These are phyloP conservation scores for Ammodytes dubius DNA, from an alignment of 2,113 vertebrate species.

Conservation along the genomic window DNA sequence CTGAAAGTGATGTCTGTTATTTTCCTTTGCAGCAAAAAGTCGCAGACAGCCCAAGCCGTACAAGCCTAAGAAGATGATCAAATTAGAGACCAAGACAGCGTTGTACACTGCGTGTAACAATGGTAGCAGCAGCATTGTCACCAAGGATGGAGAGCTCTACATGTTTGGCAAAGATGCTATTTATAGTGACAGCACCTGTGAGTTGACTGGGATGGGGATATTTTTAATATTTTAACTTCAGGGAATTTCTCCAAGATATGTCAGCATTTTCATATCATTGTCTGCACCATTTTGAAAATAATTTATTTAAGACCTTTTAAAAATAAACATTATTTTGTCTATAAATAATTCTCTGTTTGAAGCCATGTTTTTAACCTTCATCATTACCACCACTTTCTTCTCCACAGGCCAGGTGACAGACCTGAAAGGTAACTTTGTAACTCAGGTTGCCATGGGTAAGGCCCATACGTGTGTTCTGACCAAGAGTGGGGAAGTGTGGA, in stretches of 20 bases:
- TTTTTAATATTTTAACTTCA: background rate
- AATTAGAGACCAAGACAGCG: slow-evolving; percentile 96
- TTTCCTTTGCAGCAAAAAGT: slow-evolving; percentile 91
- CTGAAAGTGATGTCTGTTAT: background rate
- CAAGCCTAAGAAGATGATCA: slow-evolving; percentile 99
- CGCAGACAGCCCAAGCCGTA: slow-evolving; percentile 97
- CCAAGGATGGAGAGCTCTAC: slow-evolving; percentile 99
- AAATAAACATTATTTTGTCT: background rate
- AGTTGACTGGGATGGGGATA: slow-evolving; percentile 70
- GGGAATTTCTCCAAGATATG: background rate
- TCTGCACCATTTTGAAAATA: background rate
- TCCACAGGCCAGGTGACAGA: slow-evolving; percentile 94
- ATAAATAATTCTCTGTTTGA: background rate
- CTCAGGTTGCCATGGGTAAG: slow-evolving; percentile 99
- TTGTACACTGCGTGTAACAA: slow-evolving; percentile 97
- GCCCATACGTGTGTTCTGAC: slow-evolving; percentile 97
- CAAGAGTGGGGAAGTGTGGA: slow-evolving; percentile 98
- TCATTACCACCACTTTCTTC: slow-evolving; percentile 15
- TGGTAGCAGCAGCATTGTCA: slow-evolving; percentile 98
- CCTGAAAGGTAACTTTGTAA: slow-evolving; percentile 97
- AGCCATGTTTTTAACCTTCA: background rate
- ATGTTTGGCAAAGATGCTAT: slow-evolving; percentile 99
- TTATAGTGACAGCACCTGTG: slow-evolving; percentile 98
- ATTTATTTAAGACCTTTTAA: background rate
- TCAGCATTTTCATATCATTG: background rate